Evolutionary conservation across 1,140 invertebrate genomes (phyloP).

Genomic region (Dendroctonus valens): DNA sequence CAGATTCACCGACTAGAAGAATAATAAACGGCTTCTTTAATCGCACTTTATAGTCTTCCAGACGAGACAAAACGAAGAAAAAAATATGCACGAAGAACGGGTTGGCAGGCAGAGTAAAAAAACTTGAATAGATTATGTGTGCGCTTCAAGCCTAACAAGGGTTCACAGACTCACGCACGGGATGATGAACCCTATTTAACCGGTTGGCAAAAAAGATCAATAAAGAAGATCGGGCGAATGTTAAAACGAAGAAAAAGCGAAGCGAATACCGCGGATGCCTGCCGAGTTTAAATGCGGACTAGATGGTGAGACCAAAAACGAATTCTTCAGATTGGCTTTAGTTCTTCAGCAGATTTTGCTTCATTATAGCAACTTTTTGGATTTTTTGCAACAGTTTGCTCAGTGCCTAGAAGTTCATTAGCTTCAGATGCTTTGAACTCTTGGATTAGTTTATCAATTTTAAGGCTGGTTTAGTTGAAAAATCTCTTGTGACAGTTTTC

Average conservation of each 20-base stretch:
- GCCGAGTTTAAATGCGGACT: too few relatives aligned
- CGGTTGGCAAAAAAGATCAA: slow-evolving; percentile 30
- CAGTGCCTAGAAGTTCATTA: too few relatives aligned
- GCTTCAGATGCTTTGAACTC: too few relatives aligned
- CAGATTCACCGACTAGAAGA: not conserved
- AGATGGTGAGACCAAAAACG: too few relatives aligned
- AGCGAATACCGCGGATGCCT: too few relatives aligned
- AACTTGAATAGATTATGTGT: slow-evolving; percentile 26
- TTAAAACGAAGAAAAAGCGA: slow-evolving; percentile 16
- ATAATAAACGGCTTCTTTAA: slow-evolving; percentile 5
- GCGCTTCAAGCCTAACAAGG: slow-evolving; percentile 14
- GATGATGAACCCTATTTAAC: slow-evolving; percentile 34
- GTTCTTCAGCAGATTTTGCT: too few relatives aligned
- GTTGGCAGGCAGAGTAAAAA: slow-evolving; percentile 9
- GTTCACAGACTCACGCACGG: slow-evolving; percentile 29
- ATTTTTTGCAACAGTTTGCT: too few relatives aligned
- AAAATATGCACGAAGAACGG: slow-evolving; percentile 5
- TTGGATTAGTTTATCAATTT: too few relatives aligned
- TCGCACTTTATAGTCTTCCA: slow-evolving; percentile 1
- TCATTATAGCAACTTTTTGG: too few relatives aligned
- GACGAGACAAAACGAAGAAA: slow-evolving; percentile 21
- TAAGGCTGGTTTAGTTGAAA: too few relatives aligned
- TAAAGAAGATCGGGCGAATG: slow-evolving; percentile 23
- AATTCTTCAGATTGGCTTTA: too few relatives aligned
- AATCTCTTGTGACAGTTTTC: too few relatives aligned